Percentiles rank a stretch among this genome's conserved stretches.
phyloP scores from a whole-genome alignment of 2,888 invertebrate genomes.

The Hypomecis atomaria region DNA sequence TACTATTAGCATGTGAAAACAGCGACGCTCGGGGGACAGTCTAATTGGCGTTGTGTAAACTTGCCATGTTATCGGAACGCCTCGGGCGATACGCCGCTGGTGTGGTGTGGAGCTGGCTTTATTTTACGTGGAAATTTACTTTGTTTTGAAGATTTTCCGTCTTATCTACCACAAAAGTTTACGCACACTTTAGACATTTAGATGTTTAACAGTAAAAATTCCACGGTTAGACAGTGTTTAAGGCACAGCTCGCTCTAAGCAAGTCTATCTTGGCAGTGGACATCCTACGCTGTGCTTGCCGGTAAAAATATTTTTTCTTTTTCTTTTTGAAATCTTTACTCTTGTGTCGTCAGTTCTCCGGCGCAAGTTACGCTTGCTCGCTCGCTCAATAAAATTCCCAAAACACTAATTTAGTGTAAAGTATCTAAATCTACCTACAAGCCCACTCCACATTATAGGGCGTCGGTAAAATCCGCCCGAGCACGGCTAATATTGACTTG shows the following conservation, averaged over 20 bases:
- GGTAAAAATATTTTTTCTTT: too few relatives aligned
- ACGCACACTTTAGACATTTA: background rate
- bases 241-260: too few relatives aligned
- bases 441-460: conserved; percentile 50
- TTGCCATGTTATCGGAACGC: conserved; percentile 76
- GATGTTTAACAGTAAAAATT: too few relatives aligned
- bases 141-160: too few relatives aligned
- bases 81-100: conserved; percentile 54
- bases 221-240: too few relatives aligned
- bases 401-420: background rate
- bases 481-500: conserved; percentile 79
- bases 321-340: too few relatives aligned
- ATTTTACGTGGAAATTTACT: conserved; percentile 1
- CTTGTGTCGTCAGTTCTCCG: too few relatives aligned
- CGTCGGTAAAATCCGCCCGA: conserved; percentile 61
- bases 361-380: background rate
- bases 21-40: conserved; percentile 61
- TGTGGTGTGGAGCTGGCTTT: conserved; percentile 13
- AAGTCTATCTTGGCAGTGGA: too few relatives aligned
- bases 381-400: too few relatives aligned
- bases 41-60: conserved; percentile 84
- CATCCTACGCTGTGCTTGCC: too few relatives aligned
- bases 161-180: background rate
- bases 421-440: background rate
- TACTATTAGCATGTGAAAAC: conserved; percentile 53